A percentile compares a stretch with the other conserved stretches of the same genome.
Evolutionary conservation across 2,888 invertebrate species (phyloP).

Genomic region (Uloborus plumipes): DNA sequence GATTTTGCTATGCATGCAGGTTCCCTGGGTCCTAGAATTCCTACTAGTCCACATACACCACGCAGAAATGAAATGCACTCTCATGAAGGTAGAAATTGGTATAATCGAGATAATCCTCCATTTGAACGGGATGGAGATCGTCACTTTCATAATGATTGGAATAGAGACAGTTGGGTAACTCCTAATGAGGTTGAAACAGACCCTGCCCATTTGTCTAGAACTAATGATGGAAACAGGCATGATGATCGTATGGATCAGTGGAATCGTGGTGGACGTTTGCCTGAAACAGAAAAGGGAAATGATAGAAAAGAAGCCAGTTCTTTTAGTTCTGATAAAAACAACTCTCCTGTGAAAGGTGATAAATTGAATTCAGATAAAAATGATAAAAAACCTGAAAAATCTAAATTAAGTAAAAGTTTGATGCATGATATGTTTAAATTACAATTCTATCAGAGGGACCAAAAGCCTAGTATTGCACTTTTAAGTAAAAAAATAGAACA

Average conservation of each 20-base stretch:
- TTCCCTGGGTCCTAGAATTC: conserved; percentile 43
- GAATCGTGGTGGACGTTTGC: conserved; percentile 13
- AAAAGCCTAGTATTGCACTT: not conserved
- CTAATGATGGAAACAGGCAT: conserved; percentile 14
- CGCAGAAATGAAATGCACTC: conserved; percentile 6
- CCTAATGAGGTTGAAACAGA: conserved; percentile 17
- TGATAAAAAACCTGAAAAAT: not conserved
- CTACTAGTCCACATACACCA: conserved; percentile 11
- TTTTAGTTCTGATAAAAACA: not conserved
- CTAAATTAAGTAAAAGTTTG: not conserved
- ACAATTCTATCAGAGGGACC: conserved; percentile 35
- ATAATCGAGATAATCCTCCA: conserved; percentile 29
- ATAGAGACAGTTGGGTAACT: conserved; percentile 6
- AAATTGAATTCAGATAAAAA: not conserved
- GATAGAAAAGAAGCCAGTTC: not conserved
- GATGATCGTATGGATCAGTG: conserved; percentile 17
- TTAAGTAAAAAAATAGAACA: not conserved
- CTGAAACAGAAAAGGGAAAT: conserved; percentile 1
- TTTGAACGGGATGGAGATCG: conserved; percentile 32
- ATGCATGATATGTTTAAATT: conserved; percentile 29
- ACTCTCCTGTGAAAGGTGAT: not conserved
- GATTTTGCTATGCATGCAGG: conserved; percentile 21
- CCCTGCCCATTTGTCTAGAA: conserved; percentile 2
- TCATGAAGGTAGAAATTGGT: conserved; percentile 49
- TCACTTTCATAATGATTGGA: conserved; percentile 17